Conservation (phyloP, 92 coral and sea anemone genomes). For the Phenganax stokvisi region DNA sequence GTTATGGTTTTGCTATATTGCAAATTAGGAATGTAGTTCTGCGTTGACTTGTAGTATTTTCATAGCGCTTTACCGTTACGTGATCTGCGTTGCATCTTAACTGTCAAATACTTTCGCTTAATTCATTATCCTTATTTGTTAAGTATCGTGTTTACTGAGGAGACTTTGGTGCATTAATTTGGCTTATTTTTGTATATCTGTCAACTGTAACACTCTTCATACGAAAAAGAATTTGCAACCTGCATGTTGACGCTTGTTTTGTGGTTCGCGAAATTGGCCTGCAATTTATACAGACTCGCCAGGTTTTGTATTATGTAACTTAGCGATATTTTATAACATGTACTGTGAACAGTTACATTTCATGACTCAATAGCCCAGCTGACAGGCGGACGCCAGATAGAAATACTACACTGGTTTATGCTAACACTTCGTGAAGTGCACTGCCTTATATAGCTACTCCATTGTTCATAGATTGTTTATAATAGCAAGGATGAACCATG, state of each 20-base stretch:
- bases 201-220: not conserved
- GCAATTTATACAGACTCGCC: not conserved
- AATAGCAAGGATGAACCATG: too few species aligned
- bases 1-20: too few species aligned
- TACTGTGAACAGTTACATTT: slow-evolving; percentile 8
- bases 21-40: too few species aligned
- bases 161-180: slow-evolving; percentile 18
- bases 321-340: not conserved
- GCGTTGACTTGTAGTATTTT: not conserved
- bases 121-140: slow-evolving; percentile 5
- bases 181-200: slow-evolving; percentile 3
- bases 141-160: slow-evolving; percentile 11
- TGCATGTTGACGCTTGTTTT: too few species aligned
- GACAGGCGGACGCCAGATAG: not conserved
- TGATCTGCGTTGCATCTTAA: slow-evolving; percentile 10
- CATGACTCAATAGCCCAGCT: slow-evolving; percentile 6
- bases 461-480: too few species aligned
- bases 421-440: too few species aligned
- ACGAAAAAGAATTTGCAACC: not conserved
- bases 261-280: not conserved
- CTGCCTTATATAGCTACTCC: too few species aligned
- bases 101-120: not conserved
- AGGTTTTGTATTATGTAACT: not conserved
- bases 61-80: not conserved
- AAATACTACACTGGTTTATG: not conserved